These are phyloP conservation scores for Geotria australis DNA, from an alignment of 2,797 vertebrate species.

Conservation along the genomic window DNA sequence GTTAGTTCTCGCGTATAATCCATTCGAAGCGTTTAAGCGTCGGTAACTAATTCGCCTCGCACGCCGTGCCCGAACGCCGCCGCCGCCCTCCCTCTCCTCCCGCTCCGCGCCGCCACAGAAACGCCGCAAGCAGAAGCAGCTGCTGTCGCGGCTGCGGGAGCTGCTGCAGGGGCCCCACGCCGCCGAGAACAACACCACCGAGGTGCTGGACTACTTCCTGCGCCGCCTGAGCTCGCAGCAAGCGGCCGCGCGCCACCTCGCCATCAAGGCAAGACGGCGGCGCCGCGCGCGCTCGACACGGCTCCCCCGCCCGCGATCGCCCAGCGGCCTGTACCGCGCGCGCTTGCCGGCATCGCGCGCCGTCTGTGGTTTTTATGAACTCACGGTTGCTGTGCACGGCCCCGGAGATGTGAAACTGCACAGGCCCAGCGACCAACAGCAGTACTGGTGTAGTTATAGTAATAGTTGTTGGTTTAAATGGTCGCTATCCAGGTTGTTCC, in stretches of 20 bases:
- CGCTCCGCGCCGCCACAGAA: slow-evolving; percentile 32
- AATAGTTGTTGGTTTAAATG: too few relatives aligned
- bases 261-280: slow-evolving; percentile 46
- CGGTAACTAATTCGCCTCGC: too few relatives aligned
- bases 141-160: slow-evolving; percentile 72
- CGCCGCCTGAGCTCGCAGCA: slow-evolving; percentile 78
- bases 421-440: too few relatives aligned
- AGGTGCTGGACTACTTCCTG: slow-evolving; percentile 92
- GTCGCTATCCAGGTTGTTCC: too few relatives aligned
- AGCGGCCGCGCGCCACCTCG: slow-evolving; percentile 65
- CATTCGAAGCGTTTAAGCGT: too few relatives aligned
- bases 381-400: too few relatives aligned
- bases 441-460: too few relatives aligned
- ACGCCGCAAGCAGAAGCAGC: slow-evolving; percentile 78
- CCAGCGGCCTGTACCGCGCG: rapidly evolving
- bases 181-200: slow-evolving; percentile 77
- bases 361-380: background rate
- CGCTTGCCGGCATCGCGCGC: background rate
- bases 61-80: too few relatives aligned
- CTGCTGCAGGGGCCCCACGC: slow-evolving; percentile 66
- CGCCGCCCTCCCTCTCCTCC: background rate
- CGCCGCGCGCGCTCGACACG: too few relatives aligned
- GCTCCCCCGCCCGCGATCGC: rapidly evolving
- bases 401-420: too few relatives aligned
- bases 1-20: too few relatives aligned